Conservation (phyloP, 2,888 invertebrate species). For the Synanthedon tipuliformis region DNA sequence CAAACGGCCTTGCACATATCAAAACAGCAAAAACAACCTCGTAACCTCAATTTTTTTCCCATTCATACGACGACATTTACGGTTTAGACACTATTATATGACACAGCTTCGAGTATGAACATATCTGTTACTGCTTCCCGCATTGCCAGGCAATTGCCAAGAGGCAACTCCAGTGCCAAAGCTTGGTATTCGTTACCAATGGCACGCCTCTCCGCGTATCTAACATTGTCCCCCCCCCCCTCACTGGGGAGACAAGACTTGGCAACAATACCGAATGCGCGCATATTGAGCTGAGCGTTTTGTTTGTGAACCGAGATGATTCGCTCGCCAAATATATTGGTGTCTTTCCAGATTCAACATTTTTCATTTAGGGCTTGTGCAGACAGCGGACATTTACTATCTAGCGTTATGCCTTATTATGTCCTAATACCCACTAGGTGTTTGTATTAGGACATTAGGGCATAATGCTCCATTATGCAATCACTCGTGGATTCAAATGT, state of each 20-base stretch:
- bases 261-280: conserved; percentile 46
- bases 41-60: conserved; percentile 30
- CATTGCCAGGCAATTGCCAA: conserved; percentile 45
- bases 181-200: conserved; percentile 35
- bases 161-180: conserved; percentile 42
- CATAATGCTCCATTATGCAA: no score
- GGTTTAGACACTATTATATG: conserved; percentile 19
- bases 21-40: conserved; percentile 17
- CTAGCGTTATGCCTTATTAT: no score
- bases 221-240: conserved; percentile 15
- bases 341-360: conserved; percentile 36
- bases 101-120: conserved; percentile 7
- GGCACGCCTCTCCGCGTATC: conserved; percentile 17
- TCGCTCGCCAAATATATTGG: conserved; percentile 43
- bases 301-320: conserved; percentile 40
- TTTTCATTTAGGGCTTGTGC: not conserved
- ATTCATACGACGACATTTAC: conserved; percentile 24
- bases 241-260: conserved; percentile 28
- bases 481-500: no score
- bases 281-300: conserved; percentile 59
- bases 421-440: no score
- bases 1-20: conserved; percentile 14
- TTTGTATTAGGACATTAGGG: no score
- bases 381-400: no score
- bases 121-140: not conserved